phyloP scores from a whole-genome alignment of 2,113 vertebrate species.

The Podiceps cristatus region DNA sequence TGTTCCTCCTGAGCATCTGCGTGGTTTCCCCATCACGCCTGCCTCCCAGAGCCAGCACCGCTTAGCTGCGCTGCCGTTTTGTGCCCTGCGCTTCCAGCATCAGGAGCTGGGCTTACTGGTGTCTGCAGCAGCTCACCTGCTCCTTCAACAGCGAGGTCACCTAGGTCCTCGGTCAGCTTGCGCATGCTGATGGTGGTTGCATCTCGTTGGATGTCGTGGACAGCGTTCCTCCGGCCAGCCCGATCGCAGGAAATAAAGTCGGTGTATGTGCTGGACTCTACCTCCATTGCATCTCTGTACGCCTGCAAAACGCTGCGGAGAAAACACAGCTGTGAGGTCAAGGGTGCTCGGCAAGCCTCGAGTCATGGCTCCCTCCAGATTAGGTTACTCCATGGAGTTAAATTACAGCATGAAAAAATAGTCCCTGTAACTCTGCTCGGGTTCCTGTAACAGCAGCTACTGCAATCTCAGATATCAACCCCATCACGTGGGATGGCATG shows the following conservation, averaged over 20 bases:
- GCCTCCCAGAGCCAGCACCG: background rate
- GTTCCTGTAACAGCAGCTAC: background rate
- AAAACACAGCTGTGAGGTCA: slow-evolving; percentile 4
- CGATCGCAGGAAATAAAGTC: slow-evolving; percentile 96
- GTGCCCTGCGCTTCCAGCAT: background rate
- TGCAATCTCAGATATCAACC: background rate
- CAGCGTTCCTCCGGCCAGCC: slow-evolving; percentile 93
- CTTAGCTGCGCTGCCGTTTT: accelerated
- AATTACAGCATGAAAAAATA: background rate
- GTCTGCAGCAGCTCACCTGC: slow-evolving; percentile 66
- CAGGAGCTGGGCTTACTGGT: background rate
- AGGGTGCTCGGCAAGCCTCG: background rate
- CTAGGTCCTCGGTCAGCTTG: slow-evolving; percentile 88
- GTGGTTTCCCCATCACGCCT: background rate
- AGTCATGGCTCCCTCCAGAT: background rate
- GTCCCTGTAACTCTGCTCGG: background rate
- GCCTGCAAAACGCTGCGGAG: slow-evolving; percentile 74
- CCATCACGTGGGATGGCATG: accelerated
- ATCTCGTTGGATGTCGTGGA: slow-evolving; percentile 89
- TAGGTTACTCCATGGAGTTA: background rate
- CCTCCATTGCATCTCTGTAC: slow-evolving; percentile 91
- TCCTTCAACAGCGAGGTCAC: slow-evolving; percentile 67
- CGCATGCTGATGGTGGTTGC: slow-evolving; percentile 80
- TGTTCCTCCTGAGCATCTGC: background rate
- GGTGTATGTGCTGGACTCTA: slow-evolving; percentile 92